Conservation (phyloP, 2,113 vertebrate species). For the Bostrychus sinensis region DNA sequence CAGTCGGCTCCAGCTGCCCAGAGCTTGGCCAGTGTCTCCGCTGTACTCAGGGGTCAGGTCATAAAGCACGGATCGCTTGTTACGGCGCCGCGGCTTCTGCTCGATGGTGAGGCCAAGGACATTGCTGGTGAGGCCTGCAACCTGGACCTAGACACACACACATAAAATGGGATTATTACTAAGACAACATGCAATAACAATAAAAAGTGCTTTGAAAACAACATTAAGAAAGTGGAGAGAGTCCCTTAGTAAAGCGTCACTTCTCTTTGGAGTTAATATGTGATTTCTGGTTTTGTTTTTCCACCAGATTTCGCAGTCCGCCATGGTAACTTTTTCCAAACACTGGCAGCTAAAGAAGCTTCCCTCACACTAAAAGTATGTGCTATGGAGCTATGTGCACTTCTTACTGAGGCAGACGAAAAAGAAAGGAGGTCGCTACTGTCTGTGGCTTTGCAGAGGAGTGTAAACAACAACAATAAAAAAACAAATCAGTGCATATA, state of each 20-base stretch:
- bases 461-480: not conserved
- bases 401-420: not conserved
- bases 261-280: not conserved
- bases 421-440: too few species aligned
- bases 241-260: too few species aligned
- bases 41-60: slow-evolving; percentile 81
- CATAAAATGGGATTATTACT: not conserved
- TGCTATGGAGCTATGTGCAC: not conserved
- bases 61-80: slow-evolving; percentile 87
- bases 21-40: slow-evolving; percentile 72
- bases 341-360: not conserved
- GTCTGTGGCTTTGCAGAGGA: not conserved
- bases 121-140: slow-evolving; percentile 85
- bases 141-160: slow-evolving; percentile 87
- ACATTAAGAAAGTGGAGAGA: too few species aligned
- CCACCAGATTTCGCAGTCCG: slow-evolving; percentile 4
- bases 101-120: slow-evolving; percentile 88
- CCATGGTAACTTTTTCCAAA: slow-evolving; percentile 7
- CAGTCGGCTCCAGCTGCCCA: slow-evolving; percentile 82
- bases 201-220: too few species aligned
- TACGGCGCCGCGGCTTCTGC: slow-evolving; percentile 89
- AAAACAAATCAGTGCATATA: slow-evolving; percentile 46
- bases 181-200: too few species aligned
- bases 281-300: slow-evolving; percentile 7
- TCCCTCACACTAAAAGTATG: slow-evolving; percentile 2